Conservation (phyloP, 2,888 invertebrate species). For the Cryptus viduatorius region DNA sequence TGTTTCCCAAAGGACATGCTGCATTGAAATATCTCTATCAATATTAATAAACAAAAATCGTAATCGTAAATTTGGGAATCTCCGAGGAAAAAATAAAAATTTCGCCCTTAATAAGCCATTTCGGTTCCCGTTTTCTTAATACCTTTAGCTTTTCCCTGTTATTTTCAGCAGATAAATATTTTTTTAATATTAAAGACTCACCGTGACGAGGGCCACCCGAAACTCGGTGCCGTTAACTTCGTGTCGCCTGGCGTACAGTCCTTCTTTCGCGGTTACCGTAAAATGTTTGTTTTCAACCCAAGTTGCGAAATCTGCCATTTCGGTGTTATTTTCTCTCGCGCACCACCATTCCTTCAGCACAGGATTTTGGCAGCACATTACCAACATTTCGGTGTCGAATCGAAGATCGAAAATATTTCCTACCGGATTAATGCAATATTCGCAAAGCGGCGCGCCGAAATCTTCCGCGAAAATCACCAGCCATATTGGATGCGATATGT, state of each 20-base stretch:
- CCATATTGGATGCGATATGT: slow-evolving; percentile 74
- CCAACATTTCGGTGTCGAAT: slow-evolving; percentile 76
- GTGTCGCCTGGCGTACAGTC: slow-evolving; percentile 73
- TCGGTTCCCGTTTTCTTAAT: too few relatives aligned
- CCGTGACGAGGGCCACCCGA: slow-evolving; percentile 71
- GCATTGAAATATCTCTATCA: too few relatives aligned
- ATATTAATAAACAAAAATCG: too few relatives aligned
- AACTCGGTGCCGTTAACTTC: slow-evolving; percentile 72
- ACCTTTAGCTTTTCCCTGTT: too few relatives aligned
- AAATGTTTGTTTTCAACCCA: slow-evolving; percentile 68
- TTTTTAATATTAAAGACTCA: slow-evolving; percentile 48
- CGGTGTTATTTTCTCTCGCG: slow-evolving; percentile 70
- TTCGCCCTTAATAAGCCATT: too few relatives aligned
- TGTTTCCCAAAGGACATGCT: not conserved
- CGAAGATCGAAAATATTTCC: slow-evolving; percentile 72
- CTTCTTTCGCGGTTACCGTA: slow-evolving; percentile 38
- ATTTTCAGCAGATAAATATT: not conserved
- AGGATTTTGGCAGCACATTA: slow-evolving; percentile 70
- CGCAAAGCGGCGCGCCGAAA: slow-evolving; percentile 46
- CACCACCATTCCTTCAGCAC: slow-evolving; percentile 77
- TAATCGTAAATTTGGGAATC: too few relatives aligned
- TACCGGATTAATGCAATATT: slow-evolving; percentile 66
- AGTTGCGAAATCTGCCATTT: slow-evolving; percentile 68
- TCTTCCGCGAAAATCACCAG: slow-evolving; percentile 73
- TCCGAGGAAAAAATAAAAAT: too few relatives aligned